Percentiles rank a stretch among this genome's conserved stretches.
These are phyloP conservation scores for Hoplodrina ambigua DNA, from an alignment of 2,888 invertebrate genomes.

Conservation along the genomic window DNA sequence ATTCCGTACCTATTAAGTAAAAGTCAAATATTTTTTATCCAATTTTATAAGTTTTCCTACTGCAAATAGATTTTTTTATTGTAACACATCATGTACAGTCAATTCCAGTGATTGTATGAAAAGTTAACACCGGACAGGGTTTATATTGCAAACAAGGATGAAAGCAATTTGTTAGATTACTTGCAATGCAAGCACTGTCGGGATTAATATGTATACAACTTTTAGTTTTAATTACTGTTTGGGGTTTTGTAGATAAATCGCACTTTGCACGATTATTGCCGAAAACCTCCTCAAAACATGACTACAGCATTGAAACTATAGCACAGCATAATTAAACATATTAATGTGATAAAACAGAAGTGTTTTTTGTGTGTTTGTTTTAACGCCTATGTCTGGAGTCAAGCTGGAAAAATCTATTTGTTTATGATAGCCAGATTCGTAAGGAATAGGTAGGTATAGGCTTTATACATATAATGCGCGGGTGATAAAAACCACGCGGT, in stretches of 20 bases:
- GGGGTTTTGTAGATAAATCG: not conserved
- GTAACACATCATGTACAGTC: conserved; percentile 17
- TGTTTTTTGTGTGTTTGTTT: no score
- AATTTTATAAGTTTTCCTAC: conserved; percentile 14
- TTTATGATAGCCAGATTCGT: no score
- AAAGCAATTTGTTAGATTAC: conserved; percentile 34
- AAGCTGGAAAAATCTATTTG: no score
- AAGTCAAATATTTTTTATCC: not conserved
- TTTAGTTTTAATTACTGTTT: not conserved
- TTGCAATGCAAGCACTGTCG: conserved; percentile 25
- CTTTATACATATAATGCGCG: no score
- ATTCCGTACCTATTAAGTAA: not conserved
- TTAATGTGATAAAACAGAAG: no score
- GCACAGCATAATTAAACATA: no score
- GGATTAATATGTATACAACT: conserved; percentile 13
- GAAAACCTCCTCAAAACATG: not conserved
- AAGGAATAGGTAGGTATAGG: no score
- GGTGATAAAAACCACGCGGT: no score
- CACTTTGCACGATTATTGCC: not conserved
- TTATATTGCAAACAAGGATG: conserved; percentile 24
- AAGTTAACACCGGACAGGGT: conserved; percentile 17
- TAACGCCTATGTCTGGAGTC: no score
- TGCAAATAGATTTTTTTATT: conserved; percentile 15
- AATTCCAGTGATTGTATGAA: conserved; percentile 31
- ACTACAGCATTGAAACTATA: not conserved